A percentile compares a stretch with the other conserved stretches of the same genome.
Evolutionary conservation across 2,888 invertebrate species (phyloP).

Genomic region (Cyclophora albipunctata): DNA sequence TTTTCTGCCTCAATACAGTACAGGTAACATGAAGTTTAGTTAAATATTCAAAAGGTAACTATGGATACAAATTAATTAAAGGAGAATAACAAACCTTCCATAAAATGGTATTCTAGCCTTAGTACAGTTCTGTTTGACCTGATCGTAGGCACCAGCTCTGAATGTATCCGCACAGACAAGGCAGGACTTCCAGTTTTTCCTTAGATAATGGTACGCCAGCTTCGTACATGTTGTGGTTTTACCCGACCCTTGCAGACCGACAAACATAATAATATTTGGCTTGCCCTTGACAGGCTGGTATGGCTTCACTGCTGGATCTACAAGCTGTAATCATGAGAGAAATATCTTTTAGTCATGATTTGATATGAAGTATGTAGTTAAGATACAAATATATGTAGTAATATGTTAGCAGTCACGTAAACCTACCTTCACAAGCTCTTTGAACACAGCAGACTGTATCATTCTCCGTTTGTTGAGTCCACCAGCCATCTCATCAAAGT

Average conservation of each 20-base stretch:
- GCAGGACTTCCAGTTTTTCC: slow-evolving; percentile 99
- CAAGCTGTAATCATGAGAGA: slow-evolving; percentile 75
- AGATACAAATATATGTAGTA: background rate
- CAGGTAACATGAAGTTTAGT: too few relatives aligned
- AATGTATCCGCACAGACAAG: slow-evolving; percentile 99
- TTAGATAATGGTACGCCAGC: slow-evolving; percentile 97
- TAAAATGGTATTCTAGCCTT: slow-evolving; percentile 99
- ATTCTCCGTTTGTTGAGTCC: slow-evolving; percentile 98
- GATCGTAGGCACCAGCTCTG: slow-evolving; percentile 99
- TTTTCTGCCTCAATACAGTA: too few relatives aligned
- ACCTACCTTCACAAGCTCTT: slow-evolving; percentile 92
- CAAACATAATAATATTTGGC: slow-evolving; percentile 99
- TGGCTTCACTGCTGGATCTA: slow-evolving; percentile 98
- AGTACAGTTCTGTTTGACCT: slow-evolving; percentile 99
- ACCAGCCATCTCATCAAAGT: slow-evolving; percentile 99
- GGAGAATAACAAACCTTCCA: slow-evolving; percentile 81
- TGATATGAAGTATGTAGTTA: too few relatives aligned
- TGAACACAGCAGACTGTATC: slow-evolving; percentile 99
- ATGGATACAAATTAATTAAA: too few relatives aligned
- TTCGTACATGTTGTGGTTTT: slow-evolving; percentile 99
- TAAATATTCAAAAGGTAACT: too few relatives aligned
- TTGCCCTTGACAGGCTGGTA: slow-evolving; percentile 96
- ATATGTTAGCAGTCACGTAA: too few relatives aligned
- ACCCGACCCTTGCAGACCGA: slow-evolving; percentile 98
- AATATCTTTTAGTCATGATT: background rate